Evolutionary conservation across 2,797 vertebrate genomes (phyloP).

Genomic region (Silurus lanzhouensis): DNA sequence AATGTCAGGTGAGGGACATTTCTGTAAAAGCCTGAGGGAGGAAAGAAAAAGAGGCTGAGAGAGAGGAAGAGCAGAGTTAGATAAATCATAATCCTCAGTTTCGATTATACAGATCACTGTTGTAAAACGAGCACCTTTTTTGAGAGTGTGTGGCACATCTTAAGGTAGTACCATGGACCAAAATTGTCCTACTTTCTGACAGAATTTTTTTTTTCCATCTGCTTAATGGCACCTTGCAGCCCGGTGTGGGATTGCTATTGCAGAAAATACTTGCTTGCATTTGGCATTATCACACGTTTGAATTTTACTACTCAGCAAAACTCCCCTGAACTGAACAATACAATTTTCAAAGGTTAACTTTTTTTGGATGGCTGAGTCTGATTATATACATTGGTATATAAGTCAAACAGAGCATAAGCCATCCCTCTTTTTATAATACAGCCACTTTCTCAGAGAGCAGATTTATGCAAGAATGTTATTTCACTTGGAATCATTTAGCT

Average conservation of each 20-base stretch:
- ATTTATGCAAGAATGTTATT: not conserved
- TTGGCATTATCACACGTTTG: not conserved
- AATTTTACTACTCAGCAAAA: not conserved
- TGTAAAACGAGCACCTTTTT: not conserved
- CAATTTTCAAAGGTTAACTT: not conserved
- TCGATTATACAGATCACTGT: conserved; percentile 15
- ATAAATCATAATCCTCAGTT: not conserved
- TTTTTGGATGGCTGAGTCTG: not conserved
- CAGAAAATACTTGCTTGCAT: not conserved
- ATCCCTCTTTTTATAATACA: not conserved
- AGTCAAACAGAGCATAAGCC: not conserved
- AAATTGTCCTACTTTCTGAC: not conserved
- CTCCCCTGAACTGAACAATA: not conserved
- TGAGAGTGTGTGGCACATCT: not conserved
- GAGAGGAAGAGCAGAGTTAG: not conserved
- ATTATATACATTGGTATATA: conserved; percentile 1
- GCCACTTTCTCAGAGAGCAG: not conserved
- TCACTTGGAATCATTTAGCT: not conserved
- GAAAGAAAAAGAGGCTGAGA: not conserved
- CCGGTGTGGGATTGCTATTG: not conserved
- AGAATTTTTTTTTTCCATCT: not conserved
- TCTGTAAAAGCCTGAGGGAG: conserved; percentile 41
- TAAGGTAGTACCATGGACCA: not conserved
- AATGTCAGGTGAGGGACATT: conserved; percentile 55
- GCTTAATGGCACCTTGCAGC: conserved; percentile 10